These are phyloP conservation scores for Thaumatotibia leucotreta DNA, from an alignment of 1,140 invertebrate species.

Conservation along the genomic window DNA sequence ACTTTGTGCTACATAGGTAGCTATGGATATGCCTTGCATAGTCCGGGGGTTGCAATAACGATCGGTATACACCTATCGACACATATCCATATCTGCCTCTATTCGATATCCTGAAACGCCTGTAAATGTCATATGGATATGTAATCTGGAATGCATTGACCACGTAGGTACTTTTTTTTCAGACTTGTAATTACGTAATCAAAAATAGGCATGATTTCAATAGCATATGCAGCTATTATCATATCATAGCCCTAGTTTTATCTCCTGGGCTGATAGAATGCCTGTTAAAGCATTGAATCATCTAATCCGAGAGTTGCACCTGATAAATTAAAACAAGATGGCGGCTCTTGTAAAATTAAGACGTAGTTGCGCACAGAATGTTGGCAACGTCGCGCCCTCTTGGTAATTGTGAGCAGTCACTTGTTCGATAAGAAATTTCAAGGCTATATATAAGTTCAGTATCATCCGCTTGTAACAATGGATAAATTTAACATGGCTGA, in stretches of 20 bases:
- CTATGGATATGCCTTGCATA: slow-evolving; percentile 53
- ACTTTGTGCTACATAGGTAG: slow-evolving; percentile 44
- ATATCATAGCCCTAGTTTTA: not conserved
- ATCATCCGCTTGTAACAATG: slow-evolving; percentile 53
- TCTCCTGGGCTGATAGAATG: not conserved
- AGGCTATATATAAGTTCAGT: slow-evolving; percentile 62
- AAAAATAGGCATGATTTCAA: slow-evolving; percentile 15
- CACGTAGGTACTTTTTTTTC: slow-evolving; percentile 21
- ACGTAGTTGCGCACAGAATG: slow-evolving; percentile 57
- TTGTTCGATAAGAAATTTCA: slow-evolving; percentile 72
- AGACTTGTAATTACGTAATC: slow-evolving; percentile 36
- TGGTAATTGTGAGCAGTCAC: slow-evolving; percentile 42
- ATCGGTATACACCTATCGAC: slow-evolving; percentile 34
- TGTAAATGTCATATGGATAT: slow-evolving; percentile 17
- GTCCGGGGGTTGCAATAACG: slow-evolving; percentile 30
- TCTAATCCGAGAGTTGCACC: slow-evolving; percentile 27
- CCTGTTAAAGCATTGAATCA: not conserved
- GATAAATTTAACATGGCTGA: slow-evolving; percentile 45
- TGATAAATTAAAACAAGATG: slow-evolving; percentile 59
- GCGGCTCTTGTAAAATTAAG: slow-evolving; percentile 63
- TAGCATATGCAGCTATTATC: not conserved
- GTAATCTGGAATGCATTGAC: slow-evolving; percentile 19
- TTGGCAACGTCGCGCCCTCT: slow-evolving; percentile 65
- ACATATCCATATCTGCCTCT: slow-evolving; percentile 46
- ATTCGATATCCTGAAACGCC: slow-evolving; percentile 27